Percentiles rank a stretch among this genome's conserved stretches.
Evolutionary conservation across 2,113 vertebrate species (phyloP).

Genomic region (Sciurus niger): DNA sequence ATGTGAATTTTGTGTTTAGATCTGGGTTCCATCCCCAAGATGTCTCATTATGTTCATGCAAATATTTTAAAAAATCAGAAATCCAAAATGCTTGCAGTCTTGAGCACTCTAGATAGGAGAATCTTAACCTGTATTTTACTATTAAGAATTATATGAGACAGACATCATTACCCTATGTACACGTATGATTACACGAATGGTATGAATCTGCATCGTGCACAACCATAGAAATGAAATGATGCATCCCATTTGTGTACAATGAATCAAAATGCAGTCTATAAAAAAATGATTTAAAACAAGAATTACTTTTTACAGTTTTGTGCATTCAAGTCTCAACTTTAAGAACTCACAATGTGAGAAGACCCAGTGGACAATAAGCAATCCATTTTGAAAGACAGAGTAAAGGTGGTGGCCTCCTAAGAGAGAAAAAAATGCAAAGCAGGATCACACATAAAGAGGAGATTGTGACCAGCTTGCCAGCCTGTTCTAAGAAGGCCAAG

Average conservation of each 20-base stretch:
- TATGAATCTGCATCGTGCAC: too few species aligned
- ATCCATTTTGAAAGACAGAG: background rate
- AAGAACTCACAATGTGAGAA: background rate
- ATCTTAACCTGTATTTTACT: background rate
- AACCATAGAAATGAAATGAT: too few species aligned
- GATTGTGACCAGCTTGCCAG: background rate
- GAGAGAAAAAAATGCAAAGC: slow-evolving; percentile 33
- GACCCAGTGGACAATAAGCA: background rate
- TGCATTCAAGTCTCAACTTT: background rate
- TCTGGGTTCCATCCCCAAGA: background rate
- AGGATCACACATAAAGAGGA: background rate
- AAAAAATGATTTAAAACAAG: background rate
- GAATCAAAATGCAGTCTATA: too few species aligned
- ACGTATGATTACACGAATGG: too few species aligned
- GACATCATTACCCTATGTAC: too few species aligned
- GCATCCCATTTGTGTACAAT: too few species aligned
- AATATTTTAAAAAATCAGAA: background rate
- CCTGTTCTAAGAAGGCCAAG: background rate
- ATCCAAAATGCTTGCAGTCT: background rate
- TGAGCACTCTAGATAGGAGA: background rate
- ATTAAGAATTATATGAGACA: background rate
- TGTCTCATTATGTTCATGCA: background rate
- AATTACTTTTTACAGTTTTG: slow-evolving; percentile 28
- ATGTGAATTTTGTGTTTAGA: background rate
- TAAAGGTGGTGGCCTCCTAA: background rate